phyloP scores from a whole-genome alignment of 2,888 invertebrate genomes.

The Salticus scenicus region DNA sequence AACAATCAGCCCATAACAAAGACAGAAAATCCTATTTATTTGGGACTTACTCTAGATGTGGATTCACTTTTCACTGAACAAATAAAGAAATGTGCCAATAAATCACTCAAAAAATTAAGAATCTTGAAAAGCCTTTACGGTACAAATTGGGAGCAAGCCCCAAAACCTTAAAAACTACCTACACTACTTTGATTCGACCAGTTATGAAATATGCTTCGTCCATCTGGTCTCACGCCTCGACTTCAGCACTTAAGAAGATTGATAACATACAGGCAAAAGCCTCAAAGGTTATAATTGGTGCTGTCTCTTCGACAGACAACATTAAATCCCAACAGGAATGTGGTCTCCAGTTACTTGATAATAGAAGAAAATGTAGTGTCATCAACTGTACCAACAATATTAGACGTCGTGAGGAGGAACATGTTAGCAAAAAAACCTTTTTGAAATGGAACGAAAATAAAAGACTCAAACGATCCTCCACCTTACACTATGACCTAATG shows the following conservation, averaged over 20 bases:
- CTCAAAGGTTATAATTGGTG: background rate
- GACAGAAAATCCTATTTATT: background rate
- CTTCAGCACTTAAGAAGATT: background rate
- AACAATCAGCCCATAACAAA: too few relatives aligned
- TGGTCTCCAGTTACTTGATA: background rate
- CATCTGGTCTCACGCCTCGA: background rate
- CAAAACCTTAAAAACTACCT: background rate
- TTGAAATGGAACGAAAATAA: background rate
- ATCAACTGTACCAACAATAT: background rate
- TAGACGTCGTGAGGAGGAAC: background rate
- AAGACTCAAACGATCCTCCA: background rate
- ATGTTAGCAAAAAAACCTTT: background rate
- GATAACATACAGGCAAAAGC: background rate
- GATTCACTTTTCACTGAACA: background rate
- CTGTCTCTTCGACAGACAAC: background rate
- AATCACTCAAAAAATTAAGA: constrained; percentile 1
- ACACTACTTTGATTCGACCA: background rate
- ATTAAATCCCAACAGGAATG: background rate
- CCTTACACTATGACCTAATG: background rate
- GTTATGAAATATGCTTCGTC: background rate
- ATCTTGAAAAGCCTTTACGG: background rate
- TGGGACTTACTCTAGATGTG: background rate
- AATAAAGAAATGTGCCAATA: background rate
- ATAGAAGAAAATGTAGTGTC: background rate
- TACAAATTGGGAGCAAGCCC: background rate